Evolutionary conservation across 2,888 invertebrate species (phyloP).

Genomic region (Strigamia transsilvanica): DNA sequence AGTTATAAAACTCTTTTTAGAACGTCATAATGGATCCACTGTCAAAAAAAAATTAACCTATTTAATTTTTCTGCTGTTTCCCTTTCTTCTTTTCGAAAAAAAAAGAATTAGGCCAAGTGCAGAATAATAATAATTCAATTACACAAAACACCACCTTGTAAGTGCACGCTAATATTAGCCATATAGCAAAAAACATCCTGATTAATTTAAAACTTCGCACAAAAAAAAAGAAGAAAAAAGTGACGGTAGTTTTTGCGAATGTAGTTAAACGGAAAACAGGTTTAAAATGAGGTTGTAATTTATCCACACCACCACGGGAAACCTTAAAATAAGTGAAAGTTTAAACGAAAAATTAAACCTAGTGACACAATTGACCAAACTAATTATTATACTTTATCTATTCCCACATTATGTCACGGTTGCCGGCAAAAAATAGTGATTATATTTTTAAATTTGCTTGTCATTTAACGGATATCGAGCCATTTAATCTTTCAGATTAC

Average conservation of each 20-base stretch:
- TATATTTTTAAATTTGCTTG: neutral
- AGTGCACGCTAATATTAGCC: too few relatives aligned
- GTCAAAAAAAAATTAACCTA: constrained; percentile 21
- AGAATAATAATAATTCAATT: neutral
- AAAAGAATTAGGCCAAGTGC: neutral
- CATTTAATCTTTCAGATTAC: neutral
- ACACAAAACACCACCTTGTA: neutral
- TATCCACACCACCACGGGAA: neutral
- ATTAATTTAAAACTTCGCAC: too few relatives aligned
- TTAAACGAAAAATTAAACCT: neutral
- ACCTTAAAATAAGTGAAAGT: neutral
- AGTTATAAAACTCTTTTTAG: neutral
- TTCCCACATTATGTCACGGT: neutral
- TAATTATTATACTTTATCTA: neutral
- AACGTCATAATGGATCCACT: neutral
- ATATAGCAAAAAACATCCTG: too few relatives aligned
- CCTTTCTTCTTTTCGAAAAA: neutral
- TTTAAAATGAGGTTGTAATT: constrained; percentile 9
- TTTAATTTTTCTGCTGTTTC: neutral
- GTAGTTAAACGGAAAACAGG: neutral
- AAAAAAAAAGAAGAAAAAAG: too few relatives aligned
- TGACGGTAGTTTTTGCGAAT: neutral
- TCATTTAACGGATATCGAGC: neutral
- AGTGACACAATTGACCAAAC: neutral
- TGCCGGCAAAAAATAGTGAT: neutral